phyloP scores from a whole-genome alignment of 2,888 invertebrate species.

The Scrobipalpa atriplicella region DNA sequence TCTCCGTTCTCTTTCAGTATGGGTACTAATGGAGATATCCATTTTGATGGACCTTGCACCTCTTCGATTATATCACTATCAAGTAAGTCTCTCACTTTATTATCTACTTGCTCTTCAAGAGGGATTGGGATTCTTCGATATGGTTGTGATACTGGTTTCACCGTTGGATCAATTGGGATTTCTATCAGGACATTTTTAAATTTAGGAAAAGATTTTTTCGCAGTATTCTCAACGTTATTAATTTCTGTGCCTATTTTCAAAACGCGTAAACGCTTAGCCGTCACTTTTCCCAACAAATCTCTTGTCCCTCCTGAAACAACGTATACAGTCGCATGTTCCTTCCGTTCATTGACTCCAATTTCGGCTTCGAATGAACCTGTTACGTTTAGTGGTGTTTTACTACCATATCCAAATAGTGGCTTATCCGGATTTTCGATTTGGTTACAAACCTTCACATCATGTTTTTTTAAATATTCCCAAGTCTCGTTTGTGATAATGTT shows the following conservation, averaged over 20 bases:
- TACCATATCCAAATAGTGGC: conserved; percentile 32
- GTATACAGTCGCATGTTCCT: conserved; percentile 5
- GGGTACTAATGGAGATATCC: conserved; percentile 36
- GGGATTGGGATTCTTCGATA: conserved; percentile 30
- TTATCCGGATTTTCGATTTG: conserved; percentile 30
- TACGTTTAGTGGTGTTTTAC: conserved; percentile 26
- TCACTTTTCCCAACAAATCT: conserved; percentile 14
- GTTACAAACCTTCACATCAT: conserved; percentile 14
- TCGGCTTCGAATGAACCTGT: conserved; percentile 27
- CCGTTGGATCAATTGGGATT: conserved; percentile 30
- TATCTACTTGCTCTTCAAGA: conserved; percentile 35
- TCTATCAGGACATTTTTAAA: conserved; percentile 31
- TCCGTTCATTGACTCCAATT: conserved; percentile 11
- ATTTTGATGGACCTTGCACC: conserved; percentile 32
- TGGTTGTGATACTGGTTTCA: conserved; percentile 32
- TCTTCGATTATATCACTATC: conserved; percentile 36
- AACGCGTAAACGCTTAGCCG: conserved; percentile 24
- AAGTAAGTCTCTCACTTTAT: conserved; percentile 34
- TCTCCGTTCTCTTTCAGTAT: conserved; percentile 32
- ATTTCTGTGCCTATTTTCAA: conserved; percentile 23
- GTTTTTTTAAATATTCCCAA: conserved; percentile 32
- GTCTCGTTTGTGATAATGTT: conserved; percentile 35
- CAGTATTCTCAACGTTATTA: conserved; percentile 12
- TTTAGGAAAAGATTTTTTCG: conserved; percentile 29
- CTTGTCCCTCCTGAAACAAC: conserved; percentile 6